phyloP scores from a whole-genome alignment of 2,113 vertebrate genomes.

The Sminthopsis crassicaudata region DNA sequence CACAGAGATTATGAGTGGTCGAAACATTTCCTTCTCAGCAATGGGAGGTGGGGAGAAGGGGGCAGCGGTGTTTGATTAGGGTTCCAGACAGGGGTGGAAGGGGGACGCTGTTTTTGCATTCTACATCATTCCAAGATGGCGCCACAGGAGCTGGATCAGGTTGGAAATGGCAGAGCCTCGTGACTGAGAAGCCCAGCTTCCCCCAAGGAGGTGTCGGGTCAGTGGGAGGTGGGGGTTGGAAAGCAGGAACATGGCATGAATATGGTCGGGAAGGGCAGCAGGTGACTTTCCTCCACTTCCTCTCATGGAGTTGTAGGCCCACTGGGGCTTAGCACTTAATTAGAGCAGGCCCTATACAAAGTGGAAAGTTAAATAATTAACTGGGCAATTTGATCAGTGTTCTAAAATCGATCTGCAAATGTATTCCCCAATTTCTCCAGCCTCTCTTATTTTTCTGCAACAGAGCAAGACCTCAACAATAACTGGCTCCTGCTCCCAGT shows the following conservation, averaged over 20 bases:
- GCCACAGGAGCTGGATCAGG: neutral
- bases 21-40: neutral
- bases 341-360: neutral
- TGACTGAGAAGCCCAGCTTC: neutral
- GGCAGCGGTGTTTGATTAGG: neutral
- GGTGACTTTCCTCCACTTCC: neutral
- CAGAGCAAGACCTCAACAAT: neutral
- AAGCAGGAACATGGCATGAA: neutral
- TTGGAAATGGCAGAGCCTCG: neutral
- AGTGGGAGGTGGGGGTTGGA: rapidly evolving
- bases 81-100: neutral
- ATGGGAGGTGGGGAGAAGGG: no score
- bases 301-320: neutral
- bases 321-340: neutral
- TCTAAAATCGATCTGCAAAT: neutral
- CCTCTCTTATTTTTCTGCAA: neutral
- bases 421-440: neutral
- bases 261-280: neutral
- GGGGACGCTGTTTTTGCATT: neutral
- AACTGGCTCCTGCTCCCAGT: neutral
- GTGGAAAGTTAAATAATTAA: neutral
- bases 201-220: neutral
- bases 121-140: neutral
- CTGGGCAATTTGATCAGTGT: neutral
- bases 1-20: neutral